Evolutionary conservation across 2,888 invertebrate genomes (phyloP), one percentile per base, ranked within the genome.

Genomic region (Adela reaumurella): DNA sequence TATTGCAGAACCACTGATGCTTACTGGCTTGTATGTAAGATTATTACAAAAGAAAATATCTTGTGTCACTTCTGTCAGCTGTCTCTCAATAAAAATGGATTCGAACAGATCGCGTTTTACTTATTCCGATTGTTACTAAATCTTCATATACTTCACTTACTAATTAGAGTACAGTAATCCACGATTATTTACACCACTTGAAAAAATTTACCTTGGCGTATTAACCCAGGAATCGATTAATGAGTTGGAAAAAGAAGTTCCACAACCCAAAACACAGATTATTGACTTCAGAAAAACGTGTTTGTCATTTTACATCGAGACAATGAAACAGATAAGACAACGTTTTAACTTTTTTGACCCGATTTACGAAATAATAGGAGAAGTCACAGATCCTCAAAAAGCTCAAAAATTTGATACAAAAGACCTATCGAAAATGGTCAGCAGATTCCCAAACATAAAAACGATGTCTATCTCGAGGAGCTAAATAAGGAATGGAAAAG

Each of bases 251-350:
- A 50, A 49, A 51, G 52, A 54, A 52, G 48, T 51, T 24, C 51
- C 51, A 17, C 45, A 16, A 49, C 50, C 50, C 3, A 48, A 45
- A 51, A 50, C 51, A 2, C 44, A 43, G 35, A 53, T 53, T 11
- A 44, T 24, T 20, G 50, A 51, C 17, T 52, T 54, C 46, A 41
- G 18, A 47, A 53, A 44, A 51, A 48, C 50, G 14, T 53, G 52
- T 50, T 46, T 52, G 20, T 14, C 17, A 17, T 52, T 55, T 54
- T 54, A 54, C 43, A 53, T 54, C 8, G 51, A 51, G 45, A 17
- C 51, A 8, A 47, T 54, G 24, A 47, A 46, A 52, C 51, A 55
- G 45, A 55, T 53, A 48, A 47, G 19, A 45, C 42, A 55, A 53
- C 49, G 54, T 35, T 54, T 46, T 17, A 24, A 48, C 44, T 54